Base-by-base conservation (phyloP, 2,888 invertebrate species). In the Eupeodes luniger region DNA sequence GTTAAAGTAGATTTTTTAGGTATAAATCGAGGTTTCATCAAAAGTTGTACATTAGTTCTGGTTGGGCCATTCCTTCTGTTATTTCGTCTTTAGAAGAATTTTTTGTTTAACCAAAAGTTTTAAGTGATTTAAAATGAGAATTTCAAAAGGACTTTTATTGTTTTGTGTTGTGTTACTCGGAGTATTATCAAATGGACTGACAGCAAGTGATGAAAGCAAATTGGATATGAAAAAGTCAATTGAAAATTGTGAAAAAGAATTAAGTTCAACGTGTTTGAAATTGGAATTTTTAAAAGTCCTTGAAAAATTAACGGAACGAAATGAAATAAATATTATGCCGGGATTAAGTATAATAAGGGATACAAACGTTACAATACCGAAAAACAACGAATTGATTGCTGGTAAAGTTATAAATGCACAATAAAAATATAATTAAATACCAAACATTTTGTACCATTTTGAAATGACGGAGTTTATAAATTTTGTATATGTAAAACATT, bases 241-340 rank as follows among this genome's bases (percentile, higher is more conserved):
- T 12, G 91, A 92, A 66, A 95, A 95, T 89, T 96, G 96, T 92
- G 94, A 94, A 55, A 94, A 94, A 36, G 93, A 94, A 0, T 95
- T 96, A 91, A 96, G 96, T 92, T 94, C 96, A 36, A 96, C 96
- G 91, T 97, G 97, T 91, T 93, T 97, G 55, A 97, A 97, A 92
- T 94, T 97, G 86, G 97, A 97, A 91, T 95, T 96, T 64, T 95
- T 97, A 2, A 96, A 96, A 5, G 95, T 97, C 91, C 94, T 97
- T 89, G 97, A 97, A 91, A 95, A 96, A 67, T 91, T 97, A 49
- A 95, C 96, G 90, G 96, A 96, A 91, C 95, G 95, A 89, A 90
- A 91, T 90, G 96, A 96, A 92, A 94, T 96, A 6, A 95, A 94
- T 86, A 94, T 97, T 12, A 91, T 97, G 10, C 96, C 97, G 0